A percentile compares a stretch with the other conserved stretches of the same genome.
phyloP scores from a whole-genome alignment of 35 echinoderm and acorn worm species.

The Ptychodera flava region DNA sequence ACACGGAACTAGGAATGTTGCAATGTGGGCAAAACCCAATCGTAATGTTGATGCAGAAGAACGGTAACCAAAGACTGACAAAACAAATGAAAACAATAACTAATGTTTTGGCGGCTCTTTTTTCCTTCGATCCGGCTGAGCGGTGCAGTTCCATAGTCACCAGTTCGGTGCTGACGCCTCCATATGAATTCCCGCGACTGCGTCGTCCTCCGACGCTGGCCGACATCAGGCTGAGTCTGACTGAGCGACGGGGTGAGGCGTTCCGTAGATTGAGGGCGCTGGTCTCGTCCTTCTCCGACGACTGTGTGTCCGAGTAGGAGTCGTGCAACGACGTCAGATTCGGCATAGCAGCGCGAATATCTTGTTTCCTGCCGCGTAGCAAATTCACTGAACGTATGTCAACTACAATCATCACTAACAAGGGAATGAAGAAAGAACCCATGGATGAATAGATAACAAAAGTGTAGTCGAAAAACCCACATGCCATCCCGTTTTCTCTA shows the following conservation, averaged over 20 bases:
- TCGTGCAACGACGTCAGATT: background rate
- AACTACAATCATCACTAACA: slow-evolving; percentile 88
- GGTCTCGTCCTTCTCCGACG: background rate
- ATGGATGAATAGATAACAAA: slow-evolving; percentile 98
- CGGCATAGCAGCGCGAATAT: background rate
- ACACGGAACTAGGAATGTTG: slow-evolving; percentile 66
- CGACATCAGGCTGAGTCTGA: background rate
- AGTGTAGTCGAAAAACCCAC: slow-evolving; percentile 88
- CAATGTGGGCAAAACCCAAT: slow-evolving; percentile 76
- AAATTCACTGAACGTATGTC: slow-evolving; percentile 83
- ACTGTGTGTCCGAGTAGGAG: background rate
- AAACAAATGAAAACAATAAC: slow-evolving; percentile 96
- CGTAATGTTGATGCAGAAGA: slow-evolving; percentile 87
- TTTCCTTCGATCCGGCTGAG: slow-evolving; percentile 18
- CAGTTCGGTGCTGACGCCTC: background rate
- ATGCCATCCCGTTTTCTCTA: slow-evolving; percentile 48
- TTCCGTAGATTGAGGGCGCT: background rate
- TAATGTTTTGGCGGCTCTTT: slow-evolving; percentile 89
- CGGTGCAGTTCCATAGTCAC: background rate
- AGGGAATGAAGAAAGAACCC: slow-evolving; percentile 96
- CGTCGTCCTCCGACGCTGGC: no score
- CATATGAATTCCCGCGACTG: background rate
- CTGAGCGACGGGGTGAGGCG: background rate
- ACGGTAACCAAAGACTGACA: slow-evolving; percentile 89
- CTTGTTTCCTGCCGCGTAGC: slow-evolving; percentile 70